These are phyloP conservation scores for Agriopis aurantiaria DNA, from an alignment of 2,888 invertebrate species.

Conservation along the genomic window DNA sequence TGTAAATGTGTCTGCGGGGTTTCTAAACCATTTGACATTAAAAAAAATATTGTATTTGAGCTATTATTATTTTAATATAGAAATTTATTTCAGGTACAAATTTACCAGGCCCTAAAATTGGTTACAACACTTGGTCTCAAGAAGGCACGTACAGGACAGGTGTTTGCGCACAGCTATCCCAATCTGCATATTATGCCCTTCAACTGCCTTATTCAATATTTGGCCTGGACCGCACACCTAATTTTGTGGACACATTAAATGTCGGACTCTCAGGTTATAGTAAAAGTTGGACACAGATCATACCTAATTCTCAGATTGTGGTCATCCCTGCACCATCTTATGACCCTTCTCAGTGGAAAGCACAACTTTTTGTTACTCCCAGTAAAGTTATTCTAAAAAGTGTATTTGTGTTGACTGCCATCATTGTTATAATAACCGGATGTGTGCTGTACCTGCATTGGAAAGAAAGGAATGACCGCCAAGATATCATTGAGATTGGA, in stretches of 20 bases:
- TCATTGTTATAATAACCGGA: constrained; percentile 93
- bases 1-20: too few species aligned
- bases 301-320: constrained; percentile 99
- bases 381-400: constrained; percentile 97
- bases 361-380: constrained; percentile 97
- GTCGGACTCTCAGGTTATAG: constrained; percentile 91
- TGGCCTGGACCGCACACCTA: constrained; percentile 98
- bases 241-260: constrained; percentile 96
- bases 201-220: constrained; percentile 98
- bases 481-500: constrained; percentile 81
- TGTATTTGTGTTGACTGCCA: constrained; percentile 94
- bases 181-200: constrained; percentile 96
- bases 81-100: constrained; percentile 88
- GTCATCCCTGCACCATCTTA: constrained; percentile 95
- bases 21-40: too few species aligned
- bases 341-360: constrained; percentile 93
- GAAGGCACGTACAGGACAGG: constrained; percentile 93
- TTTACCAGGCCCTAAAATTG: constrained; percentile 95
- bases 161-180: constrained; percentile 94
- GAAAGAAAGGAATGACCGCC: constrained; percentile 90
- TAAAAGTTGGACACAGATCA: constrained; percentile 95
- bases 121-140: constrained; percentile 95
- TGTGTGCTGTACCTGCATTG: constrained; percentile 95
- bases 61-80: not conserved
- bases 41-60: too few species aligned